Evolutionary conservation across 2,113 vertebrate species (phyloP).

Genomic region (Tetrao urogallus): DNA sequence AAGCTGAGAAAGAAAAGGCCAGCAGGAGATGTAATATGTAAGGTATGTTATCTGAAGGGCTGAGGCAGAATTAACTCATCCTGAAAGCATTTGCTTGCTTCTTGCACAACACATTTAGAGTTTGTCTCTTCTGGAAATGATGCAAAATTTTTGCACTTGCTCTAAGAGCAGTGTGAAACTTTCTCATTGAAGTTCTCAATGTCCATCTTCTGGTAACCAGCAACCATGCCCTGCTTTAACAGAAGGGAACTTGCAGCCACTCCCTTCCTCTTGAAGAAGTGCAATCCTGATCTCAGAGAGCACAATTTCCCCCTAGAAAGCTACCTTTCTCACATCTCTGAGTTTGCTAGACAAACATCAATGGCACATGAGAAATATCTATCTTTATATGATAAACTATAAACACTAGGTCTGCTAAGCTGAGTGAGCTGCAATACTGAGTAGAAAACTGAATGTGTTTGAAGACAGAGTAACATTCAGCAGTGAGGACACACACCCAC

Average conservation of each 20-base stretch:
- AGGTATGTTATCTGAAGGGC: neutral
- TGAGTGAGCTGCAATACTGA: neutral
- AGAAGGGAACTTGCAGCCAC: neutral
- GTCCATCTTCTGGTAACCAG: neutral
- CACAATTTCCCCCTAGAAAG: neutral
- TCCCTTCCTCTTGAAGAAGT: neutral
- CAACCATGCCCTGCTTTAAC: neutral
- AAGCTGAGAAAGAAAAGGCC: neutral
- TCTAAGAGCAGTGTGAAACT: neutral
- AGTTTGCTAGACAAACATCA: neutral
- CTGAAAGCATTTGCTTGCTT: neutral
- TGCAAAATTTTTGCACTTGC: neutral
- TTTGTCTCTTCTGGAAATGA: neutral
- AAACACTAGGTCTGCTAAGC: neutral
- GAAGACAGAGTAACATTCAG: neutral
- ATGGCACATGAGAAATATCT: neutral
- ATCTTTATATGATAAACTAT: neutral
- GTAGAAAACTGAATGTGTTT: neutral
- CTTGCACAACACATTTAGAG: neutral
- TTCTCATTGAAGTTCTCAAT: neutral
- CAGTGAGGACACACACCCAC: neutral
- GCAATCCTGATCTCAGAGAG: neutral
- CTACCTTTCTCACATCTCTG: neutral
- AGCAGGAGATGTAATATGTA: neutral
- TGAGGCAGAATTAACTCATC: neutral